phyloP scores from a whole-genome alignment of 2,113 vertebrate genomes.

The Corvus moneduloides region DNA sequence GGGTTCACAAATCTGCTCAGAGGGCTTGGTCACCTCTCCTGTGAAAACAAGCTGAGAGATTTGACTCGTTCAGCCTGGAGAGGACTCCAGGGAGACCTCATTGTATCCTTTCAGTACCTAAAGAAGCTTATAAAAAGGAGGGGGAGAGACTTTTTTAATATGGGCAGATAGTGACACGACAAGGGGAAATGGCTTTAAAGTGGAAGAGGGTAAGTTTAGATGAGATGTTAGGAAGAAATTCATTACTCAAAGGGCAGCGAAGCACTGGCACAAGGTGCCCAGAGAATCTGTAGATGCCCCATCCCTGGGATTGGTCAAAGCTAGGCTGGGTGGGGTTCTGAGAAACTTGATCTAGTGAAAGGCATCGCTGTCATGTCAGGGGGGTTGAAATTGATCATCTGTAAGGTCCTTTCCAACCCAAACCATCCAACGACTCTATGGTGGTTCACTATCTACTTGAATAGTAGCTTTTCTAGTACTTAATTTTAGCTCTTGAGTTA shows the following conservation, averaged over 20 bases:
- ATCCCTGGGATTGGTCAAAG: background rate
- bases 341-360: background rate
- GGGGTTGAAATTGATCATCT: background rate
- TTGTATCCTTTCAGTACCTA: background rate
- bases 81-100: background rate
- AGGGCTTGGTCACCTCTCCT: background rate
- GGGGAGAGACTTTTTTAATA: background rate
- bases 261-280: background rate
- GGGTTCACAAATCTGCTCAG: background rate
- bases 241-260: background rate
- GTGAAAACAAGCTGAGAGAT: background rate
- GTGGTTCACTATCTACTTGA: background rate
- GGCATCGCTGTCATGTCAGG: background rate
- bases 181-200: background rate
- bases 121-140: background rate
- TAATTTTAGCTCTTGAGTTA: background rate
- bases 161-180: background rate
- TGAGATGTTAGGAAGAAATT: background rate
- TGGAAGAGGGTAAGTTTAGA: background rate
- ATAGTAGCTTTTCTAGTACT: background rate
- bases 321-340: background rate
- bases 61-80: background rate
- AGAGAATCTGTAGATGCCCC: background rate
- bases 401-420: background rate
- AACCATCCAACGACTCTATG: background rate